Percentiles rank a stretch among this genome's conserved stretches.
Conservation (phyloP, 2,888 invertebrate genomes). For the Cryptocephalus moraei region DNA sequence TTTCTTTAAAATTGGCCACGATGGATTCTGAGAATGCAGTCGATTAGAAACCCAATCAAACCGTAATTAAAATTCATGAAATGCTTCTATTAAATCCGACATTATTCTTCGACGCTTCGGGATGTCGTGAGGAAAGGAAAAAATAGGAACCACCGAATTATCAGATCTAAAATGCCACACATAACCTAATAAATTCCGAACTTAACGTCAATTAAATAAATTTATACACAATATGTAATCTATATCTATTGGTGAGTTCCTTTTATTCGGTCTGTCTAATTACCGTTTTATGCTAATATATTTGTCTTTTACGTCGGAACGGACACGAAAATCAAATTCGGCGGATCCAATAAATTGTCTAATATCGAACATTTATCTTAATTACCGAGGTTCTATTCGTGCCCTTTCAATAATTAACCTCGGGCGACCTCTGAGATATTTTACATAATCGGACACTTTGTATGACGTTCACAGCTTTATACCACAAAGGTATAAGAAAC, state of each 20-base stretch:
- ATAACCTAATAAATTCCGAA: not conserved
- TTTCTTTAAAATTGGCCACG: no score
- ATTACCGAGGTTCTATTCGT: slow-evolving; percentile 1
- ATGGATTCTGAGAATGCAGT: no score
- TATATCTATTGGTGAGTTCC: not conserved
- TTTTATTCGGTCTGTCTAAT: slow-evolving; percentile 1
- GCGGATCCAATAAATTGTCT: slow-evolving; percentile 1
- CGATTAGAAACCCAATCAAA: no score
- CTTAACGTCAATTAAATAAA: slow-evolving; percentile 1
- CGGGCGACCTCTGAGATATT: not conserved
- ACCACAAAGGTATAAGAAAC: no score
- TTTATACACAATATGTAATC: not conserved
- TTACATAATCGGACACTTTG: no score
- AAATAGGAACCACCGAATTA: not conserved
- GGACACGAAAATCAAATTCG: not conserved
- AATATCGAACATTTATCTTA: slow-evolving; percentile 1
- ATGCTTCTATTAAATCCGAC: no score
- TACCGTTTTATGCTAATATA: slow-evolving; percentile 2
- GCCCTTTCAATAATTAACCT: slow-evolving; percentile 1
- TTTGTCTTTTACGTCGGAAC: not conserved
- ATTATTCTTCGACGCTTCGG: no score
- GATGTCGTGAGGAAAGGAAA: no score
- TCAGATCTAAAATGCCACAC: not conserved
- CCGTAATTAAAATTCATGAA: no score
- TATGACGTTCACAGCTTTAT: no score